Evolutionary conservation across 2,888 invertebrate genomes (phyloP).

Genomic region (Elgonia sp.): DNA sequence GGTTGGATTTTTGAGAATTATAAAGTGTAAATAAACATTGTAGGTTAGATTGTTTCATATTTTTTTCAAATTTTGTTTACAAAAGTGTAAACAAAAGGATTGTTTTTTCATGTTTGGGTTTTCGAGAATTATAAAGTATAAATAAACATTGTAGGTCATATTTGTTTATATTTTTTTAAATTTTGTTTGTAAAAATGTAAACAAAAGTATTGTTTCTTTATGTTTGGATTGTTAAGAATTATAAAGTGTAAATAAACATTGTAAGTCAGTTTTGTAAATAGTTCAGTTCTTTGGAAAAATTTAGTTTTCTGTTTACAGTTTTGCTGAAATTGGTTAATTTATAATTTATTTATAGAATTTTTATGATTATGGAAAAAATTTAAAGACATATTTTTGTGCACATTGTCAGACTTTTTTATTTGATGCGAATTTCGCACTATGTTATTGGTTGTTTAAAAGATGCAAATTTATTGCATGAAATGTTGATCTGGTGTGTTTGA

Average conservation of each 20-base stretch:
- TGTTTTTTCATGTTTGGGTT: neutral
- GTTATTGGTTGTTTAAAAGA: slow-evolving; percentile 16
- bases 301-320: too few species aligned
- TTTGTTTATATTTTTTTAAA: neutral
- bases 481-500: slow-evolving; percentile 44
- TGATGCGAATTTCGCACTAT: slow-evolving; percentile 10
- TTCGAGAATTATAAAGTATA: too few species aligned
- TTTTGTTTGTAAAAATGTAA: neutral
- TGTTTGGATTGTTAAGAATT: neutral
- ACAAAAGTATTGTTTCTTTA: neutral
- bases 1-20: too few species aligned
- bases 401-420: too few species aligned
- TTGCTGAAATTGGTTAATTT: neutral
- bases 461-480: slow-evolving; percentile 36
- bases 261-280: too few species aligned
- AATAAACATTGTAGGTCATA: too few species aligned
- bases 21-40: too few species aligned
- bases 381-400: too few species aligned
- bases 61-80: neutral
- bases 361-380: too few species aligned
- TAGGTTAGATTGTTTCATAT: too few species aligned
- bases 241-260: neutral
- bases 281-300: neutral
- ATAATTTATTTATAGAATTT: too few species aligned
- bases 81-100: neutral